Base-by-base conservation (phyloP, 2,888 invertebrate species). In the Drosophila colorata region DNA sequence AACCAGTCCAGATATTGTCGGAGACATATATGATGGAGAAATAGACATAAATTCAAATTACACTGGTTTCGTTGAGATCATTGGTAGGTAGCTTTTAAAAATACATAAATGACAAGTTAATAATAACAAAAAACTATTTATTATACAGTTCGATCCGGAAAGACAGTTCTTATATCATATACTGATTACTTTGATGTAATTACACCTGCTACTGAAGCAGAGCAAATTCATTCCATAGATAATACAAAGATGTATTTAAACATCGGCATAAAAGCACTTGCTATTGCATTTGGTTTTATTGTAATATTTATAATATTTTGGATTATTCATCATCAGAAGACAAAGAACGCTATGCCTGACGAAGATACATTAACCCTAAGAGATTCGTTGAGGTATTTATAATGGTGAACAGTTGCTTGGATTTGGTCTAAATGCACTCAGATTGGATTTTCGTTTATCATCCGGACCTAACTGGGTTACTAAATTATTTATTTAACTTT, bases 1-100 rank as follows among this genome's bases (percentile, higher is more conserved):
- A n/a, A 64, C 43, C 46, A 47, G 55, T 28, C 38, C 52, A 2
- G 66, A 48, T 31, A 44, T 41, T 31, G 40, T 65, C 11, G 58
- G 69, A 2, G 91, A 93, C 23, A 93, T 95, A 2, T 93, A 93
- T 65, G 97, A 97, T 91, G 97, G 97, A 0, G 93, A 93, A 55
- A 93, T 98, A 48, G 96, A 97, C 87, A 93, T 95, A 13, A 94
- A 94, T 53, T 95, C 96, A 11, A 97, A 96, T 90, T 98, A 98
- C 80, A 97, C 97, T 0, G 95, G 96, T 18, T 97, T 96, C 90
- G 93, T 98, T 35, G 97, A 97, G 93, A 93, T 97, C 11, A 95
- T 96, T 80, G 95, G 97, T 96, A 91, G 93, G 94, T 93, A 2
- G 9, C 1, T 9, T 0, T 0, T 16, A 23, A 33, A 4, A 7